Evolutionary conservation across 2,888 invertebrate genomes (phyloP), one percentile per base, ranked within the genome.

Genomic region (Morpho helenor): DNA sequence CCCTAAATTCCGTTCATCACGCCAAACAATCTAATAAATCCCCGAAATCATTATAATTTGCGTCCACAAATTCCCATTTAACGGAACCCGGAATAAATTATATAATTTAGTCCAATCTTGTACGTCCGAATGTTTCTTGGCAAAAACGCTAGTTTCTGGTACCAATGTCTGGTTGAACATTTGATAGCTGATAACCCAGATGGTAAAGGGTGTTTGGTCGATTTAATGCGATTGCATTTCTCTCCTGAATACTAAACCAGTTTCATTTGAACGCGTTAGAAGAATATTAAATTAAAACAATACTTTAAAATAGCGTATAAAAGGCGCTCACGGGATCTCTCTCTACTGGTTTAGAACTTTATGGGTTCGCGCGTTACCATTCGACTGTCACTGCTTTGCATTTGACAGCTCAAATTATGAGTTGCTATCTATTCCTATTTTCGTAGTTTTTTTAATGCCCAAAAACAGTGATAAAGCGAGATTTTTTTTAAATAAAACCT

Each of bases 241-340:
- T 57, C 57, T 65, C 66, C 64, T 73, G 64, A 68, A 75, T 63
- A 60, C 61, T 63, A 61, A 63, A 63, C 58, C 48, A 44, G 40
- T 46, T 43, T 41, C 48, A 46, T 54, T 39, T 23, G 23, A 10
- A 40, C 22, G 39, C 7, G 7, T 16, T 61, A 61, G 55, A 55
- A 54, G 58, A 1, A 49, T 57, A 49, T 49, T n/a, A n/a, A n/a
- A n/a, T n/a, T n/a, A n/a, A n/a, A n/a, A n/a, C n/a, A n/a, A n/a
- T n/a, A n/a, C n/a, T n/a, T n/a, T n/a, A n/a, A n/a, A n/a, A n/a
- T n/a, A n/a, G n/a, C n/a, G n/a, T n/a, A n/a, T n/a, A n/a, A n/a
- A n/a, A n/a, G n/a, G n/a, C n/a, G n/a, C n/a, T n/a, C n/a, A n/a
- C n/a, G n/a, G n/a, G n/a, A n/a, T n/a, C n/a, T n/a, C n/a, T n/a